Evolutionary conservation across 1,140 invertebrate species (phyloP).

Genomic region (Drosophila pectinifera): DNA sequence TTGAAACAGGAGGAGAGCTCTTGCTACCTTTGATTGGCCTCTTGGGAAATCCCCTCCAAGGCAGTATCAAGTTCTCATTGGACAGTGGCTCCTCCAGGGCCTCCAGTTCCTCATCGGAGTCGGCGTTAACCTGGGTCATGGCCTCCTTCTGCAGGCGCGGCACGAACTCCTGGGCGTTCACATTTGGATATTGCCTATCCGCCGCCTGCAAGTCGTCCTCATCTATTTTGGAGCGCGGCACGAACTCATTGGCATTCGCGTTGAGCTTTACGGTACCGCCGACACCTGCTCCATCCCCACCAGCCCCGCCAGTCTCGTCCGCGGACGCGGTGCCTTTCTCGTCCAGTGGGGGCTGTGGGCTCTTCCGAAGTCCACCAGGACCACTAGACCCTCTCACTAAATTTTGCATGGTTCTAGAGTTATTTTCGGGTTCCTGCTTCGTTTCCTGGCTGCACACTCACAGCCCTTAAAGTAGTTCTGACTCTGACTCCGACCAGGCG

Average conservation of each 20-base stretch:
- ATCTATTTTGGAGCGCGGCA: conserved; percentile 18
- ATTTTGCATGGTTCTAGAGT: background rate
- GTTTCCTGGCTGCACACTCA: background rate
- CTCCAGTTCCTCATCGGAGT: background rate
- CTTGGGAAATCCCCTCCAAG: conserved; percentile 61
- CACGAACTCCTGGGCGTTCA: background rate
- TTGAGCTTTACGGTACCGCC: conserved; percentile 19
- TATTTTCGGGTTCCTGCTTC: too few species aligned
- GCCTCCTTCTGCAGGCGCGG: background rate
- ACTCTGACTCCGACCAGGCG: background rate
- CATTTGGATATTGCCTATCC: background rate
- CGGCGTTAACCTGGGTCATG: background rate
- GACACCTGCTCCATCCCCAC: background rate
- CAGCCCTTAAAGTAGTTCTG: background rate
- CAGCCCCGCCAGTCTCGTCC: too few species aligned
- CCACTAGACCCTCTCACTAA: background rate
- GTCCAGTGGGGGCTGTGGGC: background rate
- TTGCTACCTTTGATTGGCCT: background rate
- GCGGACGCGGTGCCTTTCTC: too few species aligned
- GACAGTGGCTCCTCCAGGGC: background rate
- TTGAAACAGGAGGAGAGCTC: background rate
- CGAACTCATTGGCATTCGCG: conserved; percentile 28
- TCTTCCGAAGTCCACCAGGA: too few species aligned
- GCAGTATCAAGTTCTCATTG: conserved; percentile 20
- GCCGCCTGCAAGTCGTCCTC: background rate